Percentiles rank a stretch among this genome's conserved stretches.
Evolutionary conservation across 2,797 vertebrate species (phyloP).

Genomic region (Prunella strophiata): DNA sequence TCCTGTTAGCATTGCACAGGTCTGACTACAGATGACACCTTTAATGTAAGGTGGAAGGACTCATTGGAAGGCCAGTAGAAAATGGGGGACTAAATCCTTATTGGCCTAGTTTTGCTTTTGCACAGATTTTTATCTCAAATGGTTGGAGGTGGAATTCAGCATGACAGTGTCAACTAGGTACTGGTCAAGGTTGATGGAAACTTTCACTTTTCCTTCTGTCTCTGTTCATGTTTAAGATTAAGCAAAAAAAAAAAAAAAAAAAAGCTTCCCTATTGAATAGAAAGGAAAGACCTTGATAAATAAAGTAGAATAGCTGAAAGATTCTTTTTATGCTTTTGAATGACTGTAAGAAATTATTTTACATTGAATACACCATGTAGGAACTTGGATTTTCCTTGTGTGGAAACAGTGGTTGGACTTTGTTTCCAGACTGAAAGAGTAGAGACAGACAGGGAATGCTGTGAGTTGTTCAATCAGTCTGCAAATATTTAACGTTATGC

Average conservation of each 20-base stretch:
- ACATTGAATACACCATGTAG: background rate
- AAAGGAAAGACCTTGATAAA: background rate
- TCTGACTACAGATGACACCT: background rate
- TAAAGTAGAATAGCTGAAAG: background rate
- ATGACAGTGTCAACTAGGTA: background rate
- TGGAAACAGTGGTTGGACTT: background rate
- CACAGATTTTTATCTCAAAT: background rate
- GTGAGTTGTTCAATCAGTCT: background rate
- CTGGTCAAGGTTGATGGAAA: background rate
- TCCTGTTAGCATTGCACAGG: background rate
- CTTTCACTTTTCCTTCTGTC: background rate
- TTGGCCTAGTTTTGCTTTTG: background rate
- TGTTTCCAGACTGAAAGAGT: background rate
- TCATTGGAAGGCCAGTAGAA: background rate
- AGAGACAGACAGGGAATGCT: background rate
- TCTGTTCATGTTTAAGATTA: background rate
- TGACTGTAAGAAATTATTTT: background rate
- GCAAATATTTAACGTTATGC: slow-evolving; percentile 19
- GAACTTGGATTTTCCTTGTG: background rate
- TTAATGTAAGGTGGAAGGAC: background rate
- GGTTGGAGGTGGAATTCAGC: background rate
- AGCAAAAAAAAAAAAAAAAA: background rate
- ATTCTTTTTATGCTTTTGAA: background rate
- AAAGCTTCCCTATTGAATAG: background rate
- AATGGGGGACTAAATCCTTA: background rate